A percentile compares a stretch with the other conserved stretches of the same genome.
Conservation (phyloP, 2,113 vertebrate species). For the Melanostigma gelatinosum region DNA sequence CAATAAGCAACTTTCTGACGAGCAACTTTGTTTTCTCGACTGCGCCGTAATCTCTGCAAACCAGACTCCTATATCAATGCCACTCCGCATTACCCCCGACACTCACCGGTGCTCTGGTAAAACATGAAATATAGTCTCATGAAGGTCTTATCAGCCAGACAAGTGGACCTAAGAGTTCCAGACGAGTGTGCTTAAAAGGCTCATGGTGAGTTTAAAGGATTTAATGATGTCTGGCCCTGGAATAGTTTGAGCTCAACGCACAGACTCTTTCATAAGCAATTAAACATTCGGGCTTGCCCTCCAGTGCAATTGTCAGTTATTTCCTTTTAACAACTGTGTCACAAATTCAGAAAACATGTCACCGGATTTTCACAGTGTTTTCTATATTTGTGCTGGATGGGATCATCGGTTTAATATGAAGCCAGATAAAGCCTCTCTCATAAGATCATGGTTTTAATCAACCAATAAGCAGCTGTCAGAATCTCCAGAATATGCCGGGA, state of each 20-base stretch:
- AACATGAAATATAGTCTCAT: slow-evolving; percentile 63
- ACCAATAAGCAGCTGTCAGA: slow-evolving; percentile 11
- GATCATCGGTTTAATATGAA: not conserved
- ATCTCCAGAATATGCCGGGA: not conserved
- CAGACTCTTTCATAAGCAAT: slow-evolving; percentile 28
- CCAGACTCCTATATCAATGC: slow-evolving; percentile 65
- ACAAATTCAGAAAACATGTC: not conserved
- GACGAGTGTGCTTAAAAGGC: slow-evolving; percentile 54
- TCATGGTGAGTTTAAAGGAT: slow-evolving; percentile 53
- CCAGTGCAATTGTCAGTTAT: not conserved
- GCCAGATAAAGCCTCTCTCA: not conserved
- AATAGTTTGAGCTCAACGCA: slow-evolving; percentile 20
- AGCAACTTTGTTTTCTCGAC: slow-evolving; percentile 50
- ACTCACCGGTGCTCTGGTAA: slow-evolving; percentile 51
- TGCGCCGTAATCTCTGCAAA: slow-evolving; percentile 52
- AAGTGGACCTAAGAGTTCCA: slow-evolving; percentile 62
- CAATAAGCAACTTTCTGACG: slow-evolving; percentile 39
- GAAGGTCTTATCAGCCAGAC: slow-evolving; percentile 67
- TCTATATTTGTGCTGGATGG: not conserved
- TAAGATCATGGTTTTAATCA: not conserved
- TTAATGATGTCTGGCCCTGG: slow-evolving; percentile 57
- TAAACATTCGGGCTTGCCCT: slow-evolving; percentile 19
- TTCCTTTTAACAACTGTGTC: not conserved
- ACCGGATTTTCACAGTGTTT: not conserved
- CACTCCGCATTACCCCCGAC: slow-evolving; percentile 49